These are phyloP conservation scores for Thermophis baileyi DNA, from an alignment of 2,113 vertebrate genomes.

Conservation along the genomic window DNA sequence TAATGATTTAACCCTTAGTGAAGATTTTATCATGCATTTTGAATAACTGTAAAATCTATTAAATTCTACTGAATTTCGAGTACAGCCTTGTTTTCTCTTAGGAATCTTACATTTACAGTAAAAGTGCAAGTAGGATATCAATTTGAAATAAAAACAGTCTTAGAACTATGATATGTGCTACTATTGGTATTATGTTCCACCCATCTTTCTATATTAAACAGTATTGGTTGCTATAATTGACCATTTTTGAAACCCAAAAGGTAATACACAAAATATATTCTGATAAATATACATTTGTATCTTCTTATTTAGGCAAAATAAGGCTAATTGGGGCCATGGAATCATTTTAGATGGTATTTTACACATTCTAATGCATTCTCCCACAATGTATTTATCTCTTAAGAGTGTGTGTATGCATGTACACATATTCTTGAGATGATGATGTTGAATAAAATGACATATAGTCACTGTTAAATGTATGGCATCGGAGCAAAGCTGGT, in stretches of 20 bases:
- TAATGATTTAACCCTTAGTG: slow-evolving; percentile 44
- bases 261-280: background rate
- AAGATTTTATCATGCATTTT: slow-evolving; percentile 49
- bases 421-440: too few relatives aligned
- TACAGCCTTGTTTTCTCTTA: background rate
- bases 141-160: background rate
- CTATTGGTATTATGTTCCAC: background rate
- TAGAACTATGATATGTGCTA: background rate
- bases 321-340: background rate
- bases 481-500: background rate
- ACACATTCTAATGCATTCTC: background rate
- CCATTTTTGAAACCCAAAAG: background rate
- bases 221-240: background rate
- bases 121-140: background rate
- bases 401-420: background rate
- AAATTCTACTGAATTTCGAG: slow-evolving; percentile 43
- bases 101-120: background rate
- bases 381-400: background rate
- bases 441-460: background rate
- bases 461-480: background rate
- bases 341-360: background rate
- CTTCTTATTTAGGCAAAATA: background rate
- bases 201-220: background rate
- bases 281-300: background rate
- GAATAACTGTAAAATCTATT: slow-evolving; percentile 50